phyloP scores from a whole-genome alignment of 2,113 vertebrate species.

The Hemibagrus wyckioides region DNA sequence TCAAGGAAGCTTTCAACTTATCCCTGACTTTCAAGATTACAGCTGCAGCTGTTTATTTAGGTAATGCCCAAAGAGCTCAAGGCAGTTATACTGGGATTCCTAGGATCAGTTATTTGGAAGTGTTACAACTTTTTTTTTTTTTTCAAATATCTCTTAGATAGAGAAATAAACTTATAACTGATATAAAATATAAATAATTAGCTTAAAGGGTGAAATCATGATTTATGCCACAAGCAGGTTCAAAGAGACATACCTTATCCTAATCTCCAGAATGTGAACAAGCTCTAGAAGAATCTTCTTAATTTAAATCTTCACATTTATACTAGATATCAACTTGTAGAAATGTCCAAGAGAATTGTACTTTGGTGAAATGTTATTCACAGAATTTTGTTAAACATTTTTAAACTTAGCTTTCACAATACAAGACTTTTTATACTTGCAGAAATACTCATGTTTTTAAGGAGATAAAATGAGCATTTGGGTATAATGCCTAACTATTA shows the following conservation, averaged over 20 bases:
- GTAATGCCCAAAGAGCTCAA: not conserved
- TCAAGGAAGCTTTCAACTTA: not conserved
- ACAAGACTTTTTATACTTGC: not conserved
- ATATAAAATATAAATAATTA: too few relatives aligned
- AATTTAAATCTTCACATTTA: not conserved
- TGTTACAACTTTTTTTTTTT: not conserved
- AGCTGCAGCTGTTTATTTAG: not conserved
- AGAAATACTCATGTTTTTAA: not conserved
- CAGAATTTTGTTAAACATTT: not conserved
- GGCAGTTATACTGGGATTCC: not conserved
- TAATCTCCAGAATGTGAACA: not conserved
- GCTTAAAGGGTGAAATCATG: not conserved
- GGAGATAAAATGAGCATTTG: not conserved
- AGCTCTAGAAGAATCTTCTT: not conserved
- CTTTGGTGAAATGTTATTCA: not conserved
- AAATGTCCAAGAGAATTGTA: not conserved
- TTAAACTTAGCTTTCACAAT: not conserved
- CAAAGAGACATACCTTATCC: not conserved
- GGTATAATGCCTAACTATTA: not conserved
- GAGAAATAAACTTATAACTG: not conserved
- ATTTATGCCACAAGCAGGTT: not conserved
- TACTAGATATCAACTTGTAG: not conserved
- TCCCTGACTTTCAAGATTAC: not conserved
- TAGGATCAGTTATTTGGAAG: not conserved
- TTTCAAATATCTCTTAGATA: not conserved